A percentile compares a stretch with the other conserved stretches of the same genome.
Conservation (phyloP, 2,113 vertebrate species). For the Forbesichthys agassizii region DNA sequence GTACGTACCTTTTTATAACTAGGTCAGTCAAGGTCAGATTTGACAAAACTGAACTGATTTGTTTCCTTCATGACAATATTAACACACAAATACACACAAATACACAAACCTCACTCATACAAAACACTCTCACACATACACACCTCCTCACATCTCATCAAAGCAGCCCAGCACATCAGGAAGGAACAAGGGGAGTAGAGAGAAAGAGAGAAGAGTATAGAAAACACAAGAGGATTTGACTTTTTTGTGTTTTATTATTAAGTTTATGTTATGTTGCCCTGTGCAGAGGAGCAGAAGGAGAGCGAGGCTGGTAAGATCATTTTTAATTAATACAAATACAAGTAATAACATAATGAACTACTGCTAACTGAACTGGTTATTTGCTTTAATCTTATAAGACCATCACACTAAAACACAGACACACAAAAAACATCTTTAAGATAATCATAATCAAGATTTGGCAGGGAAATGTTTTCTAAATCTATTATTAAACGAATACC, state of each 20-base stretch:
- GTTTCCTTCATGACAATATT: too few species aligned
- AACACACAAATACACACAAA: too few species aligned
- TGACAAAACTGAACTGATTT: neutral
- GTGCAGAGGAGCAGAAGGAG: neutral
- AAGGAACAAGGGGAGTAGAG: neutral
- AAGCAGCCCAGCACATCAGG: constrained; percentile 30
- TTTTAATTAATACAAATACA: too few species aligned
- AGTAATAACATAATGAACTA: too few species aligned
- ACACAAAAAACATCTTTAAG: neutral
- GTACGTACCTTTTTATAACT: too few species aligned
- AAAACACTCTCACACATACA: constrained; percentile 15
- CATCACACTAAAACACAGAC: too few species aligned
- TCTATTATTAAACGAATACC: neutral
- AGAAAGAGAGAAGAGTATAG: neutral
- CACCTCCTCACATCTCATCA: constrained; percentile 23
- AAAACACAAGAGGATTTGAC: neutral
- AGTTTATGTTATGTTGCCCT: neutral
- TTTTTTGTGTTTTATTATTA: neutral
- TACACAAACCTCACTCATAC: neutral
- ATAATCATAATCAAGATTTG: neutral
- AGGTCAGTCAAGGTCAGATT: neutral
- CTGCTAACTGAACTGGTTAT: too few species aligned
- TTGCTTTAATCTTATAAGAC: too few species aligned
- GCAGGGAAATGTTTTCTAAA: too few species aligned
- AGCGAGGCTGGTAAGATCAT: too few species aligned